Evolutionary conservation across 2,797 vertebrate genomes (phyloP).

Genomic region (Orientallactaga sibirica): DNA sequence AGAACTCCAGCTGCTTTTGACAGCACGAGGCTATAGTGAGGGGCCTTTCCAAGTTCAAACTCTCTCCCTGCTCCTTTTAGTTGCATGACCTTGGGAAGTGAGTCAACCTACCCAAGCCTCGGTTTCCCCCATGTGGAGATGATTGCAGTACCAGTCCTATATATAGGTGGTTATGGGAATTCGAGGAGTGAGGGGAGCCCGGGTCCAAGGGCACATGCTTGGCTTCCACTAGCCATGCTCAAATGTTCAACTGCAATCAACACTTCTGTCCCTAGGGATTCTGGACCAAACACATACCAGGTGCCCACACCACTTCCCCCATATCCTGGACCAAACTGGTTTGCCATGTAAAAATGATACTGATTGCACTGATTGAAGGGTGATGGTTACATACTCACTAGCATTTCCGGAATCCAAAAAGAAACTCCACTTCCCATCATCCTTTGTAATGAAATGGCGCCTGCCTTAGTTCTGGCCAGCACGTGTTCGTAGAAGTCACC

Average conservation of each 20-base stretch:
- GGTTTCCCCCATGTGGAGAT: neutral
- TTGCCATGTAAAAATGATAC: neutral
- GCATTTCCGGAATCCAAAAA: neutral
- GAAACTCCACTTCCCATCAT: neutral
- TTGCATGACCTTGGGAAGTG: neutral
- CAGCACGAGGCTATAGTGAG: too few species aligned
- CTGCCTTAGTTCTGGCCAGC: neutral
- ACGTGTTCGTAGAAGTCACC: accelerated
- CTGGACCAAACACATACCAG: neutral
- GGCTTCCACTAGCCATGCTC: neutral
- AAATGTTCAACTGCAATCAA: too few species aligned
- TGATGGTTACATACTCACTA: too few species aligned
- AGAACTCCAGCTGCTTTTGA: accelerated
- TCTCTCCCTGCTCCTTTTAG: neutral
- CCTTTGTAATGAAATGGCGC: neutral
- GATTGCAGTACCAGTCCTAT: too few species aligned
- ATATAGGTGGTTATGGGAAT: neutral
- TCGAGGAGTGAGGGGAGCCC: accelerated
- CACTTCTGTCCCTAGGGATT: too few species aligned
- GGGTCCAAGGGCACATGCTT: too few species aligned
- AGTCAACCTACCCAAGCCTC: neutral
- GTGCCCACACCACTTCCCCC: neutral
- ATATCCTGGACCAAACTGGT: too few species aligned
- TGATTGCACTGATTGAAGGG: neutral
- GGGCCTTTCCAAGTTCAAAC: neutral